phyloP scores from a whole-genome alignment of 2,888 invertebrate species.

The Tribolium freemani region DNA sequence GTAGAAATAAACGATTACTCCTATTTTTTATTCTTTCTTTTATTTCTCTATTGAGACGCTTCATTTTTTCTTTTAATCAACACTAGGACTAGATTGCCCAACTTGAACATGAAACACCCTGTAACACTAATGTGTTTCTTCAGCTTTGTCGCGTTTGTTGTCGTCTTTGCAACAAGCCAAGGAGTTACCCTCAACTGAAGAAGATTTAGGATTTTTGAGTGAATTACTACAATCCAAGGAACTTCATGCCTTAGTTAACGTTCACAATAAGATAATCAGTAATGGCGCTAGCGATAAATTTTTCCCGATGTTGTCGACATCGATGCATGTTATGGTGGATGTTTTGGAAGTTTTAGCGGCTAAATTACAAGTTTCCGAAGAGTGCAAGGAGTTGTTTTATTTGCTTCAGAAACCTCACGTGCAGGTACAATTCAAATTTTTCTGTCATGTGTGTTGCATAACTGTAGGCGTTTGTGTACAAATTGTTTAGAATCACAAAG shows the following conservation, averaged over 20 bases:
- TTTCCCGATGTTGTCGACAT: slow-evolving; percentile 86
- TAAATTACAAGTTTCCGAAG: slow-evolving; percentile 77
- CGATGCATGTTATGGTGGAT: slow-evolving; percentile 84
- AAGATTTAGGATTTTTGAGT: slow-evolving; percentile 89
- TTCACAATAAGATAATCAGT: slow-evolving; percentile 89
- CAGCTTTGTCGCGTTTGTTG: slow-evolving; percentile 85
- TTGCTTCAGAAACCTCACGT: slow-evolving; percentile 88
- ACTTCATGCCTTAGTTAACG: slow-evolving; percentile 90
- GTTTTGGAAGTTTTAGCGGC: slow-evolving; percentile 84
- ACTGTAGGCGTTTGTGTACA: too few species aligned
- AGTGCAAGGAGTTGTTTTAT: slow-evolving; percentile 84
- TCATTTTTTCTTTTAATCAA: neutral
- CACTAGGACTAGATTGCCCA: neutral
- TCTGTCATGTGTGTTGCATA: neutral
- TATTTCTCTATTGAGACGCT: slow-evolving; percentile 1
- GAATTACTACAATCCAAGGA: slow-evolving; percentile 88
- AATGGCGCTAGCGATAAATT: slow-evolving; percentile 88
- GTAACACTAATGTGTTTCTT: slow-evolving; percentile 52
- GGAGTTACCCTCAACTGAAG: slow-evolving; percentile 80
- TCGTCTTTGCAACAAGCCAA: slow-evolving; percentile 87
- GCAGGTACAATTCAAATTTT: slow-evolving; percentile 73
- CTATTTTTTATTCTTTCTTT: slow-evolving; percentile 9
- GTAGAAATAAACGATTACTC: neutral
- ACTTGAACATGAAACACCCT: too few species aligned
- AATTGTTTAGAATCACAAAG: neutral